Conservation (phyloP, 2,113 vertebrate species). For the Austrofundulus limnaeus region DNA sequence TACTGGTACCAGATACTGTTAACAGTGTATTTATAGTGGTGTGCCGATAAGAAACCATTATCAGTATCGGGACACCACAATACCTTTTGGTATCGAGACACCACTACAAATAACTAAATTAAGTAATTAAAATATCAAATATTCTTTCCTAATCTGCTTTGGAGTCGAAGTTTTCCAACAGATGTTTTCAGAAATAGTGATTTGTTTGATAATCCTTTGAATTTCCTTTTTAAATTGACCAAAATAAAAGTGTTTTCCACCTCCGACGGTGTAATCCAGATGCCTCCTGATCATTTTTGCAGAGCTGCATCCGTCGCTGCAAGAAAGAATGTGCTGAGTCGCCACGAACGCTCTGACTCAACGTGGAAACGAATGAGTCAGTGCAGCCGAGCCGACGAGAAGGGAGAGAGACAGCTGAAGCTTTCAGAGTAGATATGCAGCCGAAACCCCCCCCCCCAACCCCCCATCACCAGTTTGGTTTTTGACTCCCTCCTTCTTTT, state of each 20-base stretch:
- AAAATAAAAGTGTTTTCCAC: constrained; percentile 38
- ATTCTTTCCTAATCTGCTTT: no score
- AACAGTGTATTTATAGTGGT: no score
- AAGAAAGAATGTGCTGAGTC: constrained; percentile 72
- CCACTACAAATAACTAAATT: no score
- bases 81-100: no score
- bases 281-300: constrained; percentile 20
- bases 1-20: no score
- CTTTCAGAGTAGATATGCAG: constrained; percentile 65
- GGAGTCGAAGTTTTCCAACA: no score
- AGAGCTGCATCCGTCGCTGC: constrained; percentile 52
- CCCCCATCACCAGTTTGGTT: constrained; percentile 21
- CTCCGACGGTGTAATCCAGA: constrained; percentile 10
- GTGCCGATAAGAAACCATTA: no score
- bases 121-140: no score
- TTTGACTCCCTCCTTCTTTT: constrained; percentile 17
- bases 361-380: constrained; percentile 70
- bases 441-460: constrained; percentile 11
- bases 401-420: constrained; percentile 48
- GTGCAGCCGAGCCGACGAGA: constrained; percentile 58
- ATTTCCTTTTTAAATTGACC: no score
- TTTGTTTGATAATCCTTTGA: no score
- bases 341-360: constrained; percentile 70
- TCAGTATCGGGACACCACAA: no score
- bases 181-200: no score